Base-by-base conservation (phyloP, 2,113 vertebrate genomes). In the Cygnus atratus region DNA sequence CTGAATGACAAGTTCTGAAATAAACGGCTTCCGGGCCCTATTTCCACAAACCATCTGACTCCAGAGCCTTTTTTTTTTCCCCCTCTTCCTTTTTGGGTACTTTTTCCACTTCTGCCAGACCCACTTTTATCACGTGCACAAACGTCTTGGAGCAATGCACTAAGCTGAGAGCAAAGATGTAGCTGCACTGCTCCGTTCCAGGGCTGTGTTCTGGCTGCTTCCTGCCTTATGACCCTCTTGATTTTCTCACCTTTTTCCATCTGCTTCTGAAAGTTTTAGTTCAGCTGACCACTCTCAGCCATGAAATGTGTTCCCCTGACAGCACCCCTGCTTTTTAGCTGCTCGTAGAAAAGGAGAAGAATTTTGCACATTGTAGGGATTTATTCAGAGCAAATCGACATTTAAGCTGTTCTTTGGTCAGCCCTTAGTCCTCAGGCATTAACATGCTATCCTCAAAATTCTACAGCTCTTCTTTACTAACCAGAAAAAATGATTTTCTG, bases 11-110 rank as follows among this genome's bases (percentile, higher is more conserved):
- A 97, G 78, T 97, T 93, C 92, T 97, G 73, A 96, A 98, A 98
- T 98, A 98, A 98, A 98, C 89, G 98, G 97, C 97, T 96, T 96
- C 91, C 55, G 48, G 91, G 95, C 96, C 97, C 82, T 84, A 79
- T 96, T 95, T 94, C 93, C 91, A 93, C 92, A 84, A 92, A 84
- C 75, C 80, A 16, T 89, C 84, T 96, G 97, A 97, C 94, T 92
- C 96, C 71, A 87, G 84, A 97, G 96, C 95, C 95, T 98, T 96
- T 95, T 96, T 77, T 82, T 92, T 79, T 73, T 87, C 31, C 1
- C 14, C 13, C 80, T 65, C 3, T 41, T 62, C 9, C 15, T 90
- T 87, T 84, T 71, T 43, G 12, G 25, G 81, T 88, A 4, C 31
- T 78, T 90, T 76, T 96, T 72, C 75, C 65, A 33, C 52, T 78